phyloP scores from a whole-genome alignment of 2,113 vertebrate genomes.

The Centropristis striata region DNA sequence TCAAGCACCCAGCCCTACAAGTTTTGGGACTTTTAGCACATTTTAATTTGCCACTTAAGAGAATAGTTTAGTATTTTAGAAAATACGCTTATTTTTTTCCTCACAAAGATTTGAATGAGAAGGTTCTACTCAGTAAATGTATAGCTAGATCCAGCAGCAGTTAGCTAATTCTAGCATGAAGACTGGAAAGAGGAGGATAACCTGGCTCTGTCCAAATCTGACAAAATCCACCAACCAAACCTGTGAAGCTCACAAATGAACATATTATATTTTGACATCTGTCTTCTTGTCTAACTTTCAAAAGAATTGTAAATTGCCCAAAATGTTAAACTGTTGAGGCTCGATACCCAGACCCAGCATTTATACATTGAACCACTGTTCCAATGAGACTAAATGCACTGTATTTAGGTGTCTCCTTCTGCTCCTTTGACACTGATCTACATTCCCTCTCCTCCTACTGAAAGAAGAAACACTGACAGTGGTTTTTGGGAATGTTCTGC shows the following conservation, averaged over 20 bases:
- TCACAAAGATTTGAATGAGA: neutral
- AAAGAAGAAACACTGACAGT: slow-evolving; percentile 25
- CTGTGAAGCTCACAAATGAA: neutral
- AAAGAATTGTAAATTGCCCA: neutral
- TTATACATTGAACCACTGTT: neutral
- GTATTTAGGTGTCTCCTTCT: slow-evolving; percentile 36
- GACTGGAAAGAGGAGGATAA: neutral
- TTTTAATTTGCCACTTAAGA: neutral
- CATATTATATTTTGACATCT: neutral
- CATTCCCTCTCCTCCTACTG: slow-evolving; percentile 13
- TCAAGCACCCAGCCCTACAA: too few species aligned
- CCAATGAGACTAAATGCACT: slow-evolving; percentile 2
- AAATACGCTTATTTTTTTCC: too few species aligned
- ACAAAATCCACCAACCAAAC: neutral
- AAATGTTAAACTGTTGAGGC: neutral
- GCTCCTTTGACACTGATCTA: slow-evolving; percentile 23
- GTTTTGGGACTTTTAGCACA: neutral
- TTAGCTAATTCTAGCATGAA: neutral
- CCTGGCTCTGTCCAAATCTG: neutral
- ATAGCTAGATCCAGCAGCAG: neutral
- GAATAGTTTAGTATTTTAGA: too few species aligned
- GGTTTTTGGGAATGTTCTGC: slow-evolving; percentile 53
- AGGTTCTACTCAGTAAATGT: neutral
- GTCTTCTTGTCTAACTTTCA: neutral
- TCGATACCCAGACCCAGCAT: neutral